Conservation (phyloP, 2,888 invertebrate species). For the Ichneumoninae sp. region DNA sequence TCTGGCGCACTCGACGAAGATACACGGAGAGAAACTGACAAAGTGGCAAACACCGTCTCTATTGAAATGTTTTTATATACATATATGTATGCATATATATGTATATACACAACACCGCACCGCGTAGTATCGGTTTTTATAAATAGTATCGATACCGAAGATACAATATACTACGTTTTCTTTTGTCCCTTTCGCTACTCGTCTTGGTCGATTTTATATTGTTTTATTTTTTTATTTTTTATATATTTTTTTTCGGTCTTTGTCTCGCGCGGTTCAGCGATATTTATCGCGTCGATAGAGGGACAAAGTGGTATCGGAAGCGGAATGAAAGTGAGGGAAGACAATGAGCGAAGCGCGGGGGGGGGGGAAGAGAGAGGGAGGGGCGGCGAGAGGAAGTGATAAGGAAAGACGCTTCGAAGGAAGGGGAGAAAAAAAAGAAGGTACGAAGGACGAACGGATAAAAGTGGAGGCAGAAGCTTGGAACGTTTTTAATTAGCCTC, state of each 20-base stretch:
- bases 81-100: neutral
- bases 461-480: slow-evolving; percentile 56
- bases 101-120: neutral
- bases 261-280: slow-evolving; percentile 42
- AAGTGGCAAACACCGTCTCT: slow-evolving; percentile 9
- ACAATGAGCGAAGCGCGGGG: slow-evolving; percentile 49
- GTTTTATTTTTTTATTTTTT: no score
- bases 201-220: slow-evolving; percentile 6
- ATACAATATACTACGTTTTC: slow-evolving; percentile 19
- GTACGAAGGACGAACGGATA: slow-evolving; percentile 53
- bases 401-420: slow-evolving; percentile 36
- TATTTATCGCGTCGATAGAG: slow-evolving; percentile 58
- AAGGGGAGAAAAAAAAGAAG: slow-evolving; percentile 21
- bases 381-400: slow-evolving; percentile 30
- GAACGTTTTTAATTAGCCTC: slow-evolving; percentile 72
- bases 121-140: slow-evolving; percentile 3
- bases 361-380: neutral
- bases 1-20: slow-evolving; percentile 30
- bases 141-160: slow-evolving; percentile 28
- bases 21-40: slow-evolving; percentile 21
- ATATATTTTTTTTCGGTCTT: slow-evolving; percentile 9
- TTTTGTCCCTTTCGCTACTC: neutral
- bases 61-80: slow-evolving; percentile 20
- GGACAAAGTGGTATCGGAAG: slow-evolving; percentile 64
- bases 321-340: slow-evolving; percentile 56